Percentiles rank a stretch among this genome's conserved stretches.
These are phyloP conservation scores for Tuta absoluta DNA, from an alignment of 2,888 invertebrate genomes.

Conservation along the genomic window DNA sequence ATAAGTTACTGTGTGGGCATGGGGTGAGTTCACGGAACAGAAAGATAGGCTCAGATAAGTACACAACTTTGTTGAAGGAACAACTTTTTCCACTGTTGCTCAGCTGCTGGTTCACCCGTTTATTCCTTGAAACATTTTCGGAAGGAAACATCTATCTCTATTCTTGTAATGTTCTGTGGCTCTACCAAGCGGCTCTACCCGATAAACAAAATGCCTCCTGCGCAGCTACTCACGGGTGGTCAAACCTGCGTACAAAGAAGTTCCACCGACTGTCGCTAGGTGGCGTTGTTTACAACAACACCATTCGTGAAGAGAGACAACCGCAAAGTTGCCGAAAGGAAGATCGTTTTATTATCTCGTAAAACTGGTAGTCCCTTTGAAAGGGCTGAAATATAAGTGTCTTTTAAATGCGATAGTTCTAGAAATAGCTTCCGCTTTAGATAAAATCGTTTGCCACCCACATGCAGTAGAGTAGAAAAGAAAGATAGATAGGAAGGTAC, in stretches of 20 bases:
- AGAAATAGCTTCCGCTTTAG: conserved; percentile 7
- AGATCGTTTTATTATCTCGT: conserved; percentile 42
- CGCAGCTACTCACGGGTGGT: conserved; percentile 51
- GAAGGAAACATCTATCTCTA: background rate
- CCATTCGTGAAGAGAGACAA: conserved; percentile 26
- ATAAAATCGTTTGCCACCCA: conserved; percentile 18
- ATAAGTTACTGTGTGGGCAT: too few relatives aligned
- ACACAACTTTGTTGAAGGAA: background rate
- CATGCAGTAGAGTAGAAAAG: background rate
- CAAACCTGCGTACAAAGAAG: conserved; percentile 40
- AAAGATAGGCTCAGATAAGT: too few relatives aligned
- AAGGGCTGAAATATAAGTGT: conserved; percentile 15
- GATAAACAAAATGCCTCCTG: conserved; percentile 11
- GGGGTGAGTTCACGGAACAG: too few relatives aligned
- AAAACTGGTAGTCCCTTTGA: conserved; percentile 35
- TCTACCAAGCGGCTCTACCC: conserved; percentile 15
- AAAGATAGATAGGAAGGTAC: too few relatives aligned
- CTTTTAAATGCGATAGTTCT: background rate
- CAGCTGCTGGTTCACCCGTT: background rate
- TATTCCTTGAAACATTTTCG: background rate
- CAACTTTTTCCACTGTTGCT: background rate
- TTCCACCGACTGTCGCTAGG: conserved; percentile 58
- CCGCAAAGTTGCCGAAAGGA: conserved; percentile 29
- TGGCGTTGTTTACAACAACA: conserved; percentile 57
- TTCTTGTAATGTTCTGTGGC: background rate